A percentile compares a stretch with the other conserved stretches of the same genome.
Conservation (phyloP, 2,113 vertebrate species). For the Balaeniceps rex region DNA sequence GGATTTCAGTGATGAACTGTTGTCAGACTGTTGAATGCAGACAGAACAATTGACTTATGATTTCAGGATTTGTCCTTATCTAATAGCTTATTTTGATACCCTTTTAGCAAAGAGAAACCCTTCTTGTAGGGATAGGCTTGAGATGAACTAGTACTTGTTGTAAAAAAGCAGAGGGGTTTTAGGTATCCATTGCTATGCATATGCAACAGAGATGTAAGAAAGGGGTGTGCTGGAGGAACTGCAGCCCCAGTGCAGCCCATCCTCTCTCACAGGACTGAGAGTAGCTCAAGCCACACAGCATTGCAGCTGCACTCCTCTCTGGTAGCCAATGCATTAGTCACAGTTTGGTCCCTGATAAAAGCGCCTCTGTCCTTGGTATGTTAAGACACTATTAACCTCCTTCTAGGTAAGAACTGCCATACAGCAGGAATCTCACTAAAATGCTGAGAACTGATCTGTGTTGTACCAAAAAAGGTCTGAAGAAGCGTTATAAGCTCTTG, state of each 20-base stretch:
- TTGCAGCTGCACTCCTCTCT: not conserved
- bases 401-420: not conserved
- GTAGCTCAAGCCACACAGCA: not conserved
- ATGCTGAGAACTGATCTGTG: not conserved
- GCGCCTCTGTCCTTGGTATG: not conserved
- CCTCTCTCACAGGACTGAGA: not conserved
- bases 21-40: not conserved
- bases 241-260: rapidly evolving
- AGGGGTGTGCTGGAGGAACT: not conserved
- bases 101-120: not conserved
- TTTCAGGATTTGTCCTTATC: not conserved
- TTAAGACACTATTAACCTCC: not conserved
- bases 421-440: not conserved
- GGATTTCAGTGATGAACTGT: not conserved
- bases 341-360: not conserved
- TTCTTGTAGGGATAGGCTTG: not conserved
- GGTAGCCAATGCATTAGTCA: not conserved
- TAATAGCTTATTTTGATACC: not conserved
- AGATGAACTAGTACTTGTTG: not conserved
- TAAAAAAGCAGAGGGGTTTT: not conserved
- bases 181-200: not conserved
- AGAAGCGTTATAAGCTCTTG: not conserved
- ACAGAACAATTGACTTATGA: not conserved
- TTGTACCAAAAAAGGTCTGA: not conserved
- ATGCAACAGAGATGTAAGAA: not conserved